Evolutionary conservation across 2,113 vertebrate species (phyloP).

Genomic region (zebrafish (Danio rerio)): GRCz12tu NC_133184.1:54375501-54376000

Average conservation of each 20-base stretch:
- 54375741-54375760: slow-evolving; percentile 76
- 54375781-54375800: not conserved
- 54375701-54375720: slow-evolving; percentile 79
- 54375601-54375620: slow-evolving; percentile 77
- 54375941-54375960: no score
- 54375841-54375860: no score
- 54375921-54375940: no score
- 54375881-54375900: no score
- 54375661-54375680: slow-evolving; percentile 56
- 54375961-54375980: no score
- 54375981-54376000: no score
- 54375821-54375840: no score
- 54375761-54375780: slow-evolving; percentile 34
- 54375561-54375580: slow-evolving; percentile 84
- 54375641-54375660: slow-evolving; percentile 80
- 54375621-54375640: slow-evolving; percentile 83
- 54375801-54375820: no score
- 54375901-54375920: no score
- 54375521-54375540: slow-evolving; percentile 11
- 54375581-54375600: slow-evolving; percentile 85
- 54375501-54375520: slow-evolving; percentile 54
- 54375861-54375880: no score
- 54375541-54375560: slow-evolving; percentile 80
- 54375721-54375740: slow-evolving; percentile 72
- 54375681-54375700: slow-evolving; percentile 71